A percentile compares a stretch with the other conserved stretches of the same genome.
Evolutionary conservation across 2,888 invertebrate genomes (phyloP).

Genomic region (Cylloceria caligata): DNA sequence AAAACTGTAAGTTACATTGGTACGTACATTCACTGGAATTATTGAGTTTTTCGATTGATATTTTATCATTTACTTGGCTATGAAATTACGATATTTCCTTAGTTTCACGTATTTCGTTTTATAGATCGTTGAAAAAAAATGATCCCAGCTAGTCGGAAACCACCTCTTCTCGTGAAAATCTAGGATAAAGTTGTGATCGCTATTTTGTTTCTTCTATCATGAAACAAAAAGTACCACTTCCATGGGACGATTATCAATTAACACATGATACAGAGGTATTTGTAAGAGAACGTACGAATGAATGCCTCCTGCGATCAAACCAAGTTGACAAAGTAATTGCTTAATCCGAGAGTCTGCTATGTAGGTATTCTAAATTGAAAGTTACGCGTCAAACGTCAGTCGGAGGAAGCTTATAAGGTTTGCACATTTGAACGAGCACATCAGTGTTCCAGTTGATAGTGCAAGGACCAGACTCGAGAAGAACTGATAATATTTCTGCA

Average conservation of each 20-base stretch:
- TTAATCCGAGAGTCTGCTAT: constrained; percentile 59
- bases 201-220: background rate
- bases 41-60: too few species aligned
- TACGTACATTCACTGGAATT: too few species aligned
- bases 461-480: constrained; percentile 30
- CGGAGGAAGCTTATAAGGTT: constrained; percentile 63
- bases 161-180: too few species aligned
- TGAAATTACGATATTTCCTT: too few species aligned
- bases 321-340: constrained; percentile 69
- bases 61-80: too few species aligned
- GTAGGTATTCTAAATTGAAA: constrained; percentile 64
- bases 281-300: constrained; percentile 21
- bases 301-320: constrained; percentile 62
- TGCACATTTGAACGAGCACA: constrained; percentile 55
- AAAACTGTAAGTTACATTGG: too few species aligned
- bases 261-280: background rate
- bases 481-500: constrained; percentile 29
- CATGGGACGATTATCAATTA: background rate
- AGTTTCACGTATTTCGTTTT: too few species aligned
- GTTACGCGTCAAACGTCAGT: constrained; percentile 51
- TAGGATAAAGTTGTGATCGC: too few species aligned
- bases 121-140: too few species aligned
- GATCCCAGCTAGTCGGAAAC: too few species aligned
- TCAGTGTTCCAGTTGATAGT: constrained; percentile 59
- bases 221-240: background rate